Evolutionary conservation across 2,888 invertebrate species (phyloP).

Genomic region (Digitonthophagus gazella): DNA sequence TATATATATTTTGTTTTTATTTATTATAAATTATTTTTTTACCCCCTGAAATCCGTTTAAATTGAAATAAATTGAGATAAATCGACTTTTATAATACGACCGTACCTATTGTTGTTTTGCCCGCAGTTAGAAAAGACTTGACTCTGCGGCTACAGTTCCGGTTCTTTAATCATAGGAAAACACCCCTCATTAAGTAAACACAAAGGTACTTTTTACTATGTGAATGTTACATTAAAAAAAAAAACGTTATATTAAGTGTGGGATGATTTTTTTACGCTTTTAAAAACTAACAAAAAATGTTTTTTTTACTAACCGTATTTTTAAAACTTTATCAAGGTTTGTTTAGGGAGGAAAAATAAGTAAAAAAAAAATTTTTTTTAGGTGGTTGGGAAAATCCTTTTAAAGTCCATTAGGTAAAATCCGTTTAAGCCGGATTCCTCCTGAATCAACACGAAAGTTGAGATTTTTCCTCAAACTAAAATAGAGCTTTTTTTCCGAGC

Average conservation of each 20-base stretch:
- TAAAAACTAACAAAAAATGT: not conserved
- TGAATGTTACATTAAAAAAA: constrained; percentile 12
- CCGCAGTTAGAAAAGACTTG: constrained; percentile 94
- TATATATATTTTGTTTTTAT: not conserved
- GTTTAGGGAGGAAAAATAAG: not conserved
- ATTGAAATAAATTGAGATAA: constrained; percentile 1
- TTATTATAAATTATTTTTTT: not conserved
- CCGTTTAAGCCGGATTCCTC: not conserved
- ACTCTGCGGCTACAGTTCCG: constrained; percentile 92
- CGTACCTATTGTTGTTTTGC: constrained; percentile 33
- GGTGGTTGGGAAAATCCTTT: not conserved
- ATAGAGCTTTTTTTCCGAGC: not conserved
- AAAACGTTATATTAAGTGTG: constrained; percentile 2
- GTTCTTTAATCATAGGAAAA: constrained; percentile 92
- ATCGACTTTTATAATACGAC: constrained; percentile 10
- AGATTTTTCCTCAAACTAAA: not conserved
- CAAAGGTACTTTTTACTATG: constrained; percentile 35
- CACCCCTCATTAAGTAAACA: constrained; percentile 80
- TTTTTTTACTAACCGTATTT: not conserved
- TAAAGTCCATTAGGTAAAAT: not conserved
- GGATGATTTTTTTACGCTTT: constrained; percentile 14
- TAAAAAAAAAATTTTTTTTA: not conserved
- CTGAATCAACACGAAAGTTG: not conserved
- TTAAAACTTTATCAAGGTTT: not conserved
- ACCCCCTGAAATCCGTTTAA: not conserved